Percentiles rank a stretch among this genome's conserved stretches.
phyloP scores from a whole-genome alignment of 2,797 vertebrate species.

The Cossypha heuglini region DNA sequence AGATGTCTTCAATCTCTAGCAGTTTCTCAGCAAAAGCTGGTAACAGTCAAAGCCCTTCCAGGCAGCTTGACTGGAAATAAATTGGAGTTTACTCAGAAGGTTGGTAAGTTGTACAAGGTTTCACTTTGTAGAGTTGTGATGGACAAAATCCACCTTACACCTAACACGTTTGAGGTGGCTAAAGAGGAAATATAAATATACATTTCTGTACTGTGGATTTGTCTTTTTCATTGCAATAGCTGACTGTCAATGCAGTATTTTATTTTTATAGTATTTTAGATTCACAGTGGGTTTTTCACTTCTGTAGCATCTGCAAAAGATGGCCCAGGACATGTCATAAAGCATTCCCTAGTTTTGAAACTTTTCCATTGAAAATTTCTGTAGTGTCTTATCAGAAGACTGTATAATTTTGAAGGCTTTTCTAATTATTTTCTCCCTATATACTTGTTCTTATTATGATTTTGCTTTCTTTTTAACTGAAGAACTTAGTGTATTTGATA shows the following conservation, averaged over 20 bases:
- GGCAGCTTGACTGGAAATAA: not conserved
- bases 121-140: not conserved
- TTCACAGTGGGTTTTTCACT: not conserved
- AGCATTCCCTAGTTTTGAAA: not conserved
- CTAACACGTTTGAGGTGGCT: not conserved
- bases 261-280: not conserved
- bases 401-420: not conserved
- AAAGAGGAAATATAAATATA: not conserved
- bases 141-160: not conserved
- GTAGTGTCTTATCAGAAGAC: not conserved
- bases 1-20: not conserved
- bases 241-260: not conserved
- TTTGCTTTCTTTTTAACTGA: not conserved
- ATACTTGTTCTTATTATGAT: not conserved
- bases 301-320: not conserved
- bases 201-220: not conserved
- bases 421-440: not conserved
- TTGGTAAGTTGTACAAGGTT: not conserved
- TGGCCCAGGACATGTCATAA: not conserved
- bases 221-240: not conserved
- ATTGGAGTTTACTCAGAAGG: fast-evolving
- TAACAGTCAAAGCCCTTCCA: not conserved
- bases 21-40: not conserved
- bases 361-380: not conserved
- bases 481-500: not conserved